phyloP scores from a whole-genome alignment of 2,113 vertebrate genomes.

The Poecilia latipinna region DNA sequence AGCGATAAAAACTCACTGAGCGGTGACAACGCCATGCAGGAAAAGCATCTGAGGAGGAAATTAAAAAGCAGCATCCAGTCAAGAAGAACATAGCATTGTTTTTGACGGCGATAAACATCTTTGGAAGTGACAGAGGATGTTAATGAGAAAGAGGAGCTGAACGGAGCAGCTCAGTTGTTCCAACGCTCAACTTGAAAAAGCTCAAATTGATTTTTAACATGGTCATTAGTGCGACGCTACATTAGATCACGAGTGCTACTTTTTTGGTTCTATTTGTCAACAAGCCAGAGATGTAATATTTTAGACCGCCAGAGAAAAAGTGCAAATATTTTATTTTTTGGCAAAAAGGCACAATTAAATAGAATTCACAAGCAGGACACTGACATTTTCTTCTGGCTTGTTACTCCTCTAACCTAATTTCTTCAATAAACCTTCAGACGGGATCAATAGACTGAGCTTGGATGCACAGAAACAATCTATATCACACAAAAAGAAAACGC shows the following conservation, averaged over 20 bases:
- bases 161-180: neutral
- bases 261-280: conserved; percentile 3
- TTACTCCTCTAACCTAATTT: conserved; percentile 35
- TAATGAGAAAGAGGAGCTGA: neutral
- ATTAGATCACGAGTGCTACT: neutral
- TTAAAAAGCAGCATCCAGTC: conserved; percentile 24
- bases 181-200: neutral
- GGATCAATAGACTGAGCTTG: conserved; percentile 46
- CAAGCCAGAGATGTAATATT: neutral
- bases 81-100: conserved; percentile 21
- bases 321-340: conserved; percentile 29
- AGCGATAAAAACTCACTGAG: conserved; percentile 7
- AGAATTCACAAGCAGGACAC: conserved; percentile 28
- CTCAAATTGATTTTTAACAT: neutral
- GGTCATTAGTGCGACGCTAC: too few species aligned
- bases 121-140: neutral
- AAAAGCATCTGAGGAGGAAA: conserved; percentile 38
- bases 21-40: conserved; percentile 6
- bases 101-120: conserved; percentile 3
- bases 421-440: conserved; percentile 40
- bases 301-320: neutral
- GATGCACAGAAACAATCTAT: conserved; percentile 20
- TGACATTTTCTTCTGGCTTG: conserved; percentile 41
- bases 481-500: conserved; percentile 14
- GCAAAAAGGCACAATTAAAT: conserved; percentile 8